Base-by-base conservation (phyloP, 2,888 invertebrate genomes). In the Kuschelorhynchus macadamiae region DNA sequence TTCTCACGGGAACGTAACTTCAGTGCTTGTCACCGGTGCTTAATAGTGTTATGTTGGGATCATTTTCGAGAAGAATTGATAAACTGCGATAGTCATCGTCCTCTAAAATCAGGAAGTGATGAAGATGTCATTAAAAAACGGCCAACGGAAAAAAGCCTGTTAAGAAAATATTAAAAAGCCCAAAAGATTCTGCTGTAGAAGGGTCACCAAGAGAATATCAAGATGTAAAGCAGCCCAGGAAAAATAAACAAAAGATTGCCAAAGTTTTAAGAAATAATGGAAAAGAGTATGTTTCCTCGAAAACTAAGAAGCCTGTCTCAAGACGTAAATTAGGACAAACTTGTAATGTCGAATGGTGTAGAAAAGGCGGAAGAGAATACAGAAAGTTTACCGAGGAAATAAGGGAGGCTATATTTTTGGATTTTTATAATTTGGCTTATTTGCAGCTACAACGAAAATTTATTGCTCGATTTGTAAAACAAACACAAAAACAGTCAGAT, bases 31-130 rank as follows among this genome's bases (percentile, higher is more conserved):
- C 12, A 18, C 12, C 17, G 47, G 12, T 47, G 21, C 20, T 2
- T 9, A 18, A 47, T 47, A n/a, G 17, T 47, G 47, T 9, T 17
- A 47, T 20, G 47, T 25, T 47, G 47, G 47, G 20, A 47, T 18
- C 47, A 47, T 47, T 47, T 47, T 47, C 14, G 8, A 42, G 42
- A 42, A 42, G 42, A 42, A 12, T 14, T 17, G 7, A 9, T 16
- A 8, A 42, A 42, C 14, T 42, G 42, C 17, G 42, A 42, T 17
- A 42, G 16, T 16, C 14, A 42, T 42, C 42, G 16, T 16, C 16
- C 17, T 16, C 14, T 14, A 16, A 16, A 42, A 17, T 42, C 16
- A 8, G 42, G 17, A 42, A 42, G 42, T 17, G 42, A 42, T 42
- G 16, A 42, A 42, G 42, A 25, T 25, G 25, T 25, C 25, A 7